phyloP scores from a whole-genome alignment of 2,797 vertebrate species.

The Gymnoscopelus microlampas region DNA sequence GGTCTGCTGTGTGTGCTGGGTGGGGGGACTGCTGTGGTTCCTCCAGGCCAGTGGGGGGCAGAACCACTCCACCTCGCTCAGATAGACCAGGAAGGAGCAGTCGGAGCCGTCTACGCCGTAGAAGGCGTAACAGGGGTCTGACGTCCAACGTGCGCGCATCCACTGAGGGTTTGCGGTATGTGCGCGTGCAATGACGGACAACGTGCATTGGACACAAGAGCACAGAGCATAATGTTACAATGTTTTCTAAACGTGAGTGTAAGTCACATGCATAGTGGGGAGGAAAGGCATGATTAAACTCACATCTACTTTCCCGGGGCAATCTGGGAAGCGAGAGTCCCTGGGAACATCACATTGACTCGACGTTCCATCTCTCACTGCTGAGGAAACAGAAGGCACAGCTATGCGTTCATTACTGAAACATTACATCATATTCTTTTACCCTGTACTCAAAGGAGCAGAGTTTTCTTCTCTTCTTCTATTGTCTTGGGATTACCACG shows the following conservation, averaged over 20 bases:
- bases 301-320: constrained; percentile 94
- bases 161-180: constrained; percentile 67
- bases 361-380: constrained; percentile 82
- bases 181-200: too few species aligned
- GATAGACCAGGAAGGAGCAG: constrained; percentile 96
- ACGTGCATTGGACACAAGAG: too few species aligned
- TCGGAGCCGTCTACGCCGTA: constrained; percentile 96
- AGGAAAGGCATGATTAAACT: constrained; percentile 60
- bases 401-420: neutral
- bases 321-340: constrained; percentile 92
- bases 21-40: constrained; percentile 83
- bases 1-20: constrained; percentile 64
- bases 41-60: constrained; percentile 92
- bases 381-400: constrained; percentile 36
- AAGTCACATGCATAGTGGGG: neutral
- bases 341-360: constrained; percentile 94
- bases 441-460: neutral
- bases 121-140: constrained; percentile 96
- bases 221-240: neutral
- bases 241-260: neutral
- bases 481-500: neutral
- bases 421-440: neutral
- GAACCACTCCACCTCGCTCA: constrained; percentile 98
- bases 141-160: constrained; percentile 98
- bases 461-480: neutral